phyloP scores from a whole-genome alignment of 2,888 invertebrate species.

The Scrobipalpa atriplicella region DNA sequence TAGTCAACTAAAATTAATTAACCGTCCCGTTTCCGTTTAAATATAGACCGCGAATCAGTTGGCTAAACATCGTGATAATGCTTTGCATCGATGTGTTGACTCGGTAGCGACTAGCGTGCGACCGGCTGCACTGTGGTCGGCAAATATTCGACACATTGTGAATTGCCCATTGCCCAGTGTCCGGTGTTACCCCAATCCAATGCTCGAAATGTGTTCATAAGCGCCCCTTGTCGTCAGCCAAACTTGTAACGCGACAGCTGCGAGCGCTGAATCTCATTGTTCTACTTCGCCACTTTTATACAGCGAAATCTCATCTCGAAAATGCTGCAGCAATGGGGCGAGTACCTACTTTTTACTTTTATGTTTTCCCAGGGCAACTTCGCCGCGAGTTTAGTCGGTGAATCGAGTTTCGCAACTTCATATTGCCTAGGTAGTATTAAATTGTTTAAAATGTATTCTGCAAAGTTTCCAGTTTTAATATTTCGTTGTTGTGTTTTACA shows the following conservation, averaged over 20 bases:
- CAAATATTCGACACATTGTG: background rate
- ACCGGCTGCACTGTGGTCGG: background rate
- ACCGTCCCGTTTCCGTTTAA: slow-evolving; percentile 44
- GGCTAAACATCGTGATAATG: slow-evolving; percentile 40
- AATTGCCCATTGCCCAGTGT: slow-evolving; percentile 15
- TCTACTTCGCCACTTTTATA: slow-evolving; percentile 56
- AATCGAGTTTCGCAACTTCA: slow-evolving; percentile 41
- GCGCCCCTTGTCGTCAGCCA: slow-evolving; percentile 42
- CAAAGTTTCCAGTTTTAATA: slow-evolving; percentile 37
- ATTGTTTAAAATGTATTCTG: slow-evolving; percentile 38
- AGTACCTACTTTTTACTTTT: slow-evolving; percentile 51
- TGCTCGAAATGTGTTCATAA: slow-evolving; percentile 53
- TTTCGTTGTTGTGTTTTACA: slow-evolving; percentile 45
- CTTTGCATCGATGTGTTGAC: slow-evolving; percentile 18
- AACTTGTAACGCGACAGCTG: slow-evolving; percentile 63
- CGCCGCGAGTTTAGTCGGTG: slow-evolving; percentile 36
- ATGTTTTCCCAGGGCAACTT: slow-evolving; percentile 38
- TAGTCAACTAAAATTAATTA: slow-evolving; percentile 26
- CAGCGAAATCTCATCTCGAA: slow-evolving; percentile 49
- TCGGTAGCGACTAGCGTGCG: background rate
- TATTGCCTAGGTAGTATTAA: slow-evolving; percentile 40
- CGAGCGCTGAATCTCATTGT: slow-evolving; percentile 57
- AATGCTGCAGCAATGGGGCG: slow-evolving; percentile 56
- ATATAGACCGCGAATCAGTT: slow-evolving; percentile 39
- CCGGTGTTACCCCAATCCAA: slow-evolving; percentile 34